Conservation (phyloP, 1,140 invertebrate species). For the Teleopsis dalmanni region DNA sequence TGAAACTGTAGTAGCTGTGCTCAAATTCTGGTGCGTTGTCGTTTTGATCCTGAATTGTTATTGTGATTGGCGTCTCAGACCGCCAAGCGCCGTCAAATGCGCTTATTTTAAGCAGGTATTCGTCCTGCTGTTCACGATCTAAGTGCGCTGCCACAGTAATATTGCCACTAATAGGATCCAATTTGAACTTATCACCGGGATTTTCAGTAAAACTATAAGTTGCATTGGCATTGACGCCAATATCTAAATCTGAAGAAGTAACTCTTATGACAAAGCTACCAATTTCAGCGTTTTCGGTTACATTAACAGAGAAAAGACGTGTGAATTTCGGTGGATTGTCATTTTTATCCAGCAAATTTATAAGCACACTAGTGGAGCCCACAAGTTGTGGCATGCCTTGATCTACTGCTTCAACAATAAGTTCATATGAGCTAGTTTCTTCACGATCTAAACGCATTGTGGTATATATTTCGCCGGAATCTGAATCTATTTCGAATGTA, state of each 20-base stretch:
- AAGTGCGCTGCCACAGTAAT: conserved; percentile 79
- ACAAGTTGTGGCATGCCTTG: conserved; percentile 73
- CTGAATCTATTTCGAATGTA: conserved; percentile 71
- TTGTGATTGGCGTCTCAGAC: conserved; percentile 78
- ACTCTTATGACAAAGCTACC: conserved; percentile 88
- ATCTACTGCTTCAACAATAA: conserved; percentile 81
- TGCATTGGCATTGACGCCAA: conserved; percentile 79
- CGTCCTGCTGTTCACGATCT: conserved; percentile 83
- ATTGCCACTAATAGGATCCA: conserved; percentile 81
- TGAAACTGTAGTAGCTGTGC: conserved; percentile 77
- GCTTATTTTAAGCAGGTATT: conserved; percentile 80
- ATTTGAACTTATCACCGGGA: conserved; percentile 79
- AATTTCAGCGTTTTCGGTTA: conserved; percentile 90
- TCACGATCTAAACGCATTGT: conserved; percentile 82
- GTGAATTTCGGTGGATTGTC: conserved; percentile 93
- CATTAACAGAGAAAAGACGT: conserved; percentile 83
- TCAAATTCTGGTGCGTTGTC: conserved; percentile 91
- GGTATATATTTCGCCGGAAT: conserved; percentile 79
- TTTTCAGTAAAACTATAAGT: conserved; percentile 84
- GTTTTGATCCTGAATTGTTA: conserved; percentile 91
- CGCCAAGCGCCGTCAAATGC: conserved; percentile 85
- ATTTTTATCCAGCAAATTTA: conserved; percentile 85
- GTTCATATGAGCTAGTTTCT: conserved; percentile 69
- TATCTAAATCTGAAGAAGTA: conserved; percentile 83
- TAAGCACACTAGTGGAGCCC: conserved; percentile 74